These are phyloP conservation scores for Euclidia mi DNA, from an alignment of 2,888 invertebrate species.

Conservation along the genomic window DNA sequence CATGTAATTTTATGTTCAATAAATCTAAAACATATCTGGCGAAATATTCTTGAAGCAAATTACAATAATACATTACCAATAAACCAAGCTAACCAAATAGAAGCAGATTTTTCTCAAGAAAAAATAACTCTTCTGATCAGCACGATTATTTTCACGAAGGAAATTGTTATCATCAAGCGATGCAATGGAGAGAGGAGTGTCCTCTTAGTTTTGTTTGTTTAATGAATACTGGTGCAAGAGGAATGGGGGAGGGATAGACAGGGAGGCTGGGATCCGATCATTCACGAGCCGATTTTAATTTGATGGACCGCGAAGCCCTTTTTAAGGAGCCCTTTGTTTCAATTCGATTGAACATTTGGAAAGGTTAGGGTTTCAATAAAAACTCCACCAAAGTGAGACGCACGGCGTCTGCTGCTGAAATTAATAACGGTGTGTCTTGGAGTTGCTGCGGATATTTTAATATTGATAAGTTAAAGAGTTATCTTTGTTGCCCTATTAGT, in stretches of 20 bases:
- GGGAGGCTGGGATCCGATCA: constrained; percentile 32
- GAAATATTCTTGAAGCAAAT: too few species aligned
- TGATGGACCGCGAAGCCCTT: constrained; percentile 46
- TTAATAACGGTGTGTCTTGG: background rate
- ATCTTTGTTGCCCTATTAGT: too few species aligned
- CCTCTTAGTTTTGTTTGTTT: constrained; percentile 24
- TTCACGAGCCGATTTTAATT: constrained; percentile 47
- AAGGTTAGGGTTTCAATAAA: constrained; percentile 24
- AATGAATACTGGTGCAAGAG: constrained; percentile 13
- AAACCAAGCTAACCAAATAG: background rate
- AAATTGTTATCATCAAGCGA: constrained; percentile 21
- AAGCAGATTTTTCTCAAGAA: constrained; percentile 16
- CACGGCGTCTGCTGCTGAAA: background rate
- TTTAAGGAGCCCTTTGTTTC: constrained; percentile 40
- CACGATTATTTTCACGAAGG: constrained; percentile 11
- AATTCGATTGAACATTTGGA: constrained; percentile 34
- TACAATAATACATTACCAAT: too few species aligned
- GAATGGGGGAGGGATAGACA: background rate
- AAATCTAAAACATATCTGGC: too few species aligned
- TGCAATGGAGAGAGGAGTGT: constrained; percentile 1
- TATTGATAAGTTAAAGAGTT: too few species aligned
- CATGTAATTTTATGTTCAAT: too few species aligned
- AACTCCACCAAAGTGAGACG: constrained; percentile 5
- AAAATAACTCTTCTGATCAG: constrained; percentile 25
- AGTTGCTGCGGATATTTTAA: too few species aligned